phyloP scores from a whole-genome alignment of 2,888 invertebrate species.

The Zygothrica quintamaculata region DNA sequence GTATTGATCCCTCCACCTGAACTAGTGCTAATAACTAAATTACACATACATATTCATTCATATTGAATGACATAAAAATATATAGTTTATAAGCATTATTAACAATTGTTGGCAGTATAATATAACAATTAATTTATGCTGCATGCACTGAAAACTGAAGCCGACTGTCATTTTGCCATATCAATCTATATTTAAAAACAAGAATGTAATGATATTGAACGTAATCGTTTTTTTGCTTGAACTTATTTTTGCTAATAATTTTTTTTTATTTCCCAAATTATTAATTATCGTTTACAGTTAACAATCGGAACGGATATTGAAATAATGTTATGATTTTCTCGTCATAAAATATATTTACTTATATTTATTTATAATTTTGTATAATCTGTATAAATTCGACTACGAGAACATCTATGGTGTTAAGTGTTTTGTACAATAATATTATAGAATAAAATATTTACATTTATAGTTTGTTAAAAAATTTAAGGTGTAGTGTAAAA shows the following conservation, averaged over 20 bases:
- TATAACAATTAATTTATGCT: conserved; percentile 12
- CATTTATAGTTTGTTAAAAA: conserved; percentile 34
- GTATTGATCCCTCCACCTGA: conserved; percentile 21
- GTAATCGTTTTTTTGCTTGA: conserved; percentile 35
- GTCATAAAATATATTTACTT: conserved; percentile 25
- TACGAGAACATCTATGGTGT: conserved; percentile 42
- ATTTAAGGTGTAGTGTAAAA: no score
- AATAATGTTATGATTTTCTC: conserved; percentile 73
- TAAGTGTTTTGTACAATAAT: conserved; percentile 62
- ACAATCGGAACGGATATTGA: conserved; percentile 81
- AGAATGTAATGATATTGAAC: conserved; percentile 2
- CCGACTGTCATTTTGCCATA: conserved; percentile 45
- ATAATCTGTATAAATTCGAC: conserved; percentile 53
- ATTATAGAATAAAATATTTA: conserved; percentile 54
- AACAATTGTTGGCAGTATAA: conserved; percentile 28
- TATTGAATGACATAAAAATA: conserved; percentile 74
- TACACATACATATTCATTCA: conserved; percentile 72
- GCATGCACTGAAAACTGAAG: conserved; percentile 30
- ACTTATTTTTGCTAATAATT: conserved; percentile 20
- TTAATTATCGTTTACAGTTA: conserved; percentile 74
- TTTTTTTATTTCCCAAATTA: conserved; percentile 39
- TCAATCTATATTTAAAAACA: conserved; percentile 21
- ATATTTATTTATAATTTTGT: conserved; percentile 44
- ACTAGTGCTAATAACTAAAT: conserved; percentile 31
- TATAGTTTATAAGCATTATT: conserved; percentile 36